phyloP scores from a whole-genome alignment of 1,140 invertebrate genomes.

The Listronotus bonariensis region DNA sequence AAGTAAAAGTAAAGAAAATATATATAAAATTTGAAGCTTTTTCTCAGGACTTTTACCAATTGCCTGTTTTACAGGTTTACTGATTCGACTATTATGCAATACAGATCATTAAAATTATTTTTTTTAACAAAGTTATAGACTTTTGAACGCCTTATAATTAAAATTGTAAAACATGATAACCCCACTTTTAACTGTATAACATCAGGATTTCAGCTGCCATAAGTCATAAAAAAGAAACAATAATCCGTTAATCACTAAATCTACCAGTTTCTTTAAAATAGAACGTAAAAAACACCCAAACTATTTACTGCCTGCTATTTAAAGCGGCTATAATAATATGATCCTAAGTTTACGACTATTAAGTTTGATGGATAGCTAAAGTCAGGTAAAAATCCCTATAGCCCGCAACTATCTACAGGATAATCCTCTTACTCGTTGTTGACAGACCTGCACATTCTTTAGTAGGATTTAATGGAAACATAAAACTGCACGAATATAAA shows the following conservation, averaged over 20 bases:
- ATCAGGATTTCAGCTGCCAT: slow-evolving; percentile 5
- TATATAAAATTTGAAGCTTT: too few species aligned
- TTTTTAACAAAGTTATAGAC: too few species aligned
- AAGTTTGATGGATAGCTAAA: slow-evolving; percentile 26
- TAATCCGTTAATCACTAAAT: slow-evolving; percentile 30
- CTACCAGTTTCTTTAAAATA: slow-evolving; percentile 28
- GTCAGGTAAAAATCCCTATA: slow-evolving; percentile 26
- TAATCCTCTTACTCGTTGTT: slow-evolving; percentile 23
- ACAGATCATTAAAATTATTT: too few species aligned
- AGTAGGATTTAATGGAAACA: slow-evolving; percentile 6
- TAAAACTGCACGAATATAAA: slow-evolving; percentile 2
- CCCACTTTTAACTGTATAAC: too few species aligned
- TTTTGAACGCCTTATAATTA: too few species aligned
- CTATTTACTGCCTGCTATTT: slow-evolving; percentile 17
- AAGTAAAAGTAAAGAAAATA: too few species aligned
- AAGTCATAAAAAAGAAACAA: slow-evolving; percentile 11
- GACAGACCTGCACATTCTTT: slow-evolving; percentile 11
- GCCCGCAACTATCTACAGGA: slow-evolving; percentile 11
- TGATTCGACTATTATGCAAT: too few species aligned
- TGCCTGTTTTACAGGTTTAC: too few species aligned
- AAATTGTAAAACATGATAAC: too few species aligned
- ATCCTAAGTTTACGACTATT: slow-evolving; percentile 23
- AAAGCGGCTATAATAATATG: slow-evolving; percentile 17
- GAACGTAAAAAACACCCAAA: slow-evolving; percentile 24
- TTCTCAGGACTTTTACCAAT: too few species aligned